phyloP scores from a whole-genome alignment of 2,113 vertebrate genomes.

The Phalacrocorax brasilianus region DNA sequence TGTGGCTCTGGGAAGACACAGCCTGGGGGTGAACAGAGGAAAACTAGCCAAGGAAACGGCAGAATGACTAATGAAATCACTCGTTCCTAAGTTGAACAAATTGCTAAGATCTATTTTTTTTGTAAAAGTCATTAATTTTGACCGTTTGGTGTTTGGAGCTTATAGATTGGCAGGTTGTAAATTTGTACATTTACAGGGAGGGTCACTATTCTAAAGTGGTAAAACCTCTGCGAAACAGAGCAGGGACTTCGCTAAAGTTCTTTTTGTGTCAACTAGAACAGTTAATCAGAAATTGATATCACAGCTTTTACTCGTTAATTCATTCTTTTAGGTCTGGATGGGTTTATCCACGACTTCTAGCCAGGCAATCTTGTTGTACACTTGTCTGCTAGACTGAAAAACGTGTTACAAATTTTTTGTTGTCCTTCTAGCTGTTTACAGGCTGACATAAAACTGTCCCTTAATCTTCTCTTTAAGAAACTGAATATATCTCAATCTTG shows the following conservation, averaged over 20 bases:
- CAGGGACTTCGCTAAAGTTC: not conserved
- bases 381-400: slow-evolving; percentile 21
- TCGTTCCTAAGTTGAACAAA: rapidly evolving
- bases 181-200: not conserved
- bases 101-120: not conserved
- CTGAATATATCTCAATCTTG: slow-evolving; percentile 5
- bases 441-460: slow-evolving; percentile 35
- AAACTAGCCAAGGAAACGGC: not conserved
- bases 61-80: not conserved
- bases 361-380: slow-evolving; percentile 11
- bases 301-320: not conserved
- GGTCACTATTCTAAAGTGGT: not conserved
- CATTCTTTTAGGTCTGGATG: not conserved
- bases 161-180: not conserved
- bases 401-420: not conserved
- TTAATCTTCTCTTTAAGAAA: not conserved
- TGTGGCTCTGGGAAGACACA: not conserved
- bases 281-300: not conserved
- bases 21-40: not conserved
- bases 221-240: not conserved
- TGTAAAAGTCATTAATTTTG: not conserved
- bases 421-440: slow-evolving; percentile 34
- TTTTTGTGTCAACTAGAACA: not conserved
- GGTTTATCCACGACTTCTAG: not conserved
- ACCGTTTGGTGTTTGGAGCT: not conserved